Evolutionary conservation across 2,888 invertebrate species (phyloP).

Genomic region (Keiferia lycopersicella): DNA sequence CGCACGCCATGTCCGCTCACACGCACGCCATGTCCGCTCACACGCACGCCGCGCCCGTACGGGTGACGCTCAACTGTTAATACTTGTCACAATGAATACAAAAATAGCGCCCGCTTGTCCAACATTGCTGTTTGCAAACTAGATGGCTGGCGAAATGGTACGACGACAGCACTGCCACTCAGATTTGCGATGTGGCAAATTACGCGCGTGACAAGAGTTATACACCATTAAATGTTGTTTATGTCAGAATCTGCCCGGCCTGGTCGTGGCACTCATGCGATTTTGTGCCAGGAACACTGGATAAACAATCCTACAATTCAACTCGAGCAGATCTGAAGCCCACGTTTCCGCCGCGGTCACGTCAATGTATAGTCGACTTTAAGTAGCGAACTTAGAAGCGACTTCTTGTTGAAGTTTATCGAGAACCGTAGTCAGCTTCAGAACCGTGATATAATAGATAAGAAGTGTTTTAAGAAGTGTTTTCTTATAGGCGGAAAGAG

Average conservation of each 20-base stretch:
- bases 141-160: constrained; percentile 29
- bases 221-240: background rate
- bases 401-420: background rate
- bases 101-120: constrained; percentile 61
- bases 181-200: constrained; percentile 7
- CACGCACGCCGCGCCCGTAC: constrained; percentile 41
- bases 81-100: constrained; percentile 68
- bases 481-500: constrained; percentile 13
- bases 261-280: background rate
- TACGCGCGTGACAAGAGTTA: constrained; percentile 27
- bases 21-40: constrained; percentile 31
- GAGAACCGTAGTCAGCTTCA: background rate
- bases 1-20: constrained; percentile 49
- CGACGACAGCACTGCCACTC: background rate
- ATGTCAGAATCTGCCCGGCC: constrained; percentile 6
- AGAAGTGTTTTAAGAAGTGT: constrained; percentile 5
- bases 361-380: constrained; percentile 5
- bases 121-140: constrained; percentile 38
- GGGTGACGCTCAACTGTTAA: constrained; percentile 57
- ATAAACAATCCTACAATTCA: constrained; percentile 12
- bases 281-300: background rate
- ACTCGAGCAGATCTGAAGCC: background rate
- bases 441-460: background rate
- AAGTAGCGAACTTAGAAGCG: background rate
- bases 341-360: background rate